These are phyloP conservation scores for Darevskia nairensis DNA, from an alignment of 2,797 vertebrate genomes.

Conservation along the genomic window DNA sequence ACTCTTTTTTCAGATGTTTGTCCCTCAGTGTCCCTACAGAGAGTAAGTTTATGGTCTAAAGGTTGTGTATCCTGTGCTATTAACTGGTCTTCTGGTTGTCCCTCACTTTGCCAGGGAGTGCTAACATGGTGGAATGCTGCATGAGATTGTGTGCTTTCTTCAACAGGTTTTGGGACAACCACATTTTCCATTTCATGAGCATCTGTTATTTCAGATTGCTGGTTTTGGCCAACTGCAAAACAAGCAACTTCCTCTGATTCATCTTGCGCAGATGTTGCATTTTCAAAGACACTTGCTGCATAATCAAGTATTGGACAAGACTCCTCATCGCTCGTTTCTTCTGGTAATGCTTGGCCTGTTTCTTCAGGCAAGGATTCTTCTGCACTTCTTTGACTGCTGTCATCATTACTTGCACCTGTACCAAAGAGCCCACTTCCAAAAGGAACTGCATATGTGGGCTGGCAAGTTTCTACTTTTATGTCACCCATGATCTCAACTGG, in stretches of 20 bases:
- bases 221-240: slow-evolving; percentile 49
- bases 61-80: background rate
- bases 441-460: slow-evolving; percentile 73
- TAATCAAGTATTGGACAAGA: slow-evolving; percentile 27
- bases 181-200: slow-evolving; percentile 40
- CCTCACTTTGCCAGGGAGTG: slow-evolving; percentile 29
- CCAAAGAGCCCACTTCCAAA: slow-evolving; percentile 67
- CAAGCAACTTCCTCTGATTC: slow-evolving; percentile 21
- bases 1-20: background rate
- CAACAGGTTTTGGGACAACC: slow-evolving; percentile 46
- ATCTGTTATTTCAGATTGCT: slow-evolving; percentile 15
- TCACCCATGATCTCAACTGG: slow-evolving; percentile 61
- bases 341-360: slow-evolving; percentile 64
- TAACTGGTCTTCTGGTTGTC: background rate
- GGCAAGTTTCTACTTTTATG: slow-evolving; percentile 67
- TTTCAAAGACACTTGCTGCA: slow-evolving; percentile 55
- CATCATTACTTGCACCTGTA: slow-evolving; percentile 57
- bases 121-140: slow-evolving; percentile 26
- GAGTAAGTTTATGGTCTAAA: slow-evolving; percentile 1
- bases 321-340: slow-evolving; percentile 53
- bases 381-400: slow-evolving; percentile 55
- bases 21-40: background rate
- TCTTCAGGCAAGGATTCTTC: slow-evolving; percentile 63
- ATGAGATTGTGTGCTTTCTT: slow-evolving; percentile 52
- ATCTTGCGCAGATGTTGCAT: slow-evolving; percentile 50